phyloP scores from a whole-genome alignment of 2,113 vertebrate species.

The Nesoenas mayeri region DNA sequence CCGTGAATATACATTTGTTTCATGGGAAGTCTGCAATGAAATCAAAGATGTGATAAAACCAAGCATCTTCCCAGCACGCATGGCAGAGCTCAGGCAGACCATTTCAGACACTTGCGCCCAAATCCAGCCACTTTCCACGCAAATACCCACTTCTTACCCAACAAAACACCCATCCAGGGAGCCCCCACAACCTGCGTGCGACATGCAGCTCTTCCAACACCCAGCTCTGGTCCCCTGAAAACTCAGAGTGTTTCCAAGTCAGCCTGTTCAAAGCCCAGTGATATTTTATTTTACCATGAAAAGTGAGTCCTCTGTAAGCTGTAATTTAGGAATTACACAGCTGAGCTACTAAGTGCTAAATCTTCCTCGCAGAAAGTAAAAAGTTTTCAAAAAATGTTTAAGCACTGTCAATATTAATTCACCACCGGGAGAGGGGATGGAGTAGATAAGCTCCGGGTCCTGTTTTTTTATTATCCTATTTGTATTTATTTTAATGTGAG shows the following conservation, averaged over 20 bases:
- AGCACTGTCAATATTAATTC: neutral
- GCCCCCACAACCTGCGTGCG: neutral
- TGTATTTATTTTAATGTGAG: neutral
- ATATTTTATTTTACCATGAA: neutral
- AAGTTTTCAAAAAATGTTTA: neutral
- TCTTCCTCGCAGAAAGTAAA: neutral
- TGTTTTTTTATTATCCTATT: neutral
- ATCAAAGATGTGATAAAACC: neutral
- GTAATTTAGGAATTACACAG: slow-evolving; percentile 2
- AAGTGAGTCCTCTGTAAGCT: neutral
- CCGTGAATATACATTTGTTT: neutral
- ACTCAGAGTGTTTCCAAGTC: neutral
- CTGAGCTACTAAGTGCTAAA: neutral
- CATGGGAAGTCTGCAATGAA: neutral
- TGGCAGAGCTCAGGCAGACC: neutral
- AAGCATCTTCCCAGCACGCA: neutral
- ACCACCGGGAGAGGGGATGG: neutral
- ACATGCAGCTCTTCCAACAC: too few species aligned
- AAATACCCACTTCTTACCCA: neutral
- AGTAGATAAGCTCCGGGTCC: neutral
- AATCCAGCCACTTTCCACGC: neutral
- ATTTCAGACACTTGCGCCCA: accelerated
- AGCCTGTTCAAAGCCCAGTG: neutral
- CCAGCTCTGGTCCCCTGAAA: neutral
- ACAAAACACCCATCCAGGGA: neutral